Evolutionary conservation across 1,140 invertebrate species (phyloP).

Genomic region (Chionoecetes opilio): DNA sequence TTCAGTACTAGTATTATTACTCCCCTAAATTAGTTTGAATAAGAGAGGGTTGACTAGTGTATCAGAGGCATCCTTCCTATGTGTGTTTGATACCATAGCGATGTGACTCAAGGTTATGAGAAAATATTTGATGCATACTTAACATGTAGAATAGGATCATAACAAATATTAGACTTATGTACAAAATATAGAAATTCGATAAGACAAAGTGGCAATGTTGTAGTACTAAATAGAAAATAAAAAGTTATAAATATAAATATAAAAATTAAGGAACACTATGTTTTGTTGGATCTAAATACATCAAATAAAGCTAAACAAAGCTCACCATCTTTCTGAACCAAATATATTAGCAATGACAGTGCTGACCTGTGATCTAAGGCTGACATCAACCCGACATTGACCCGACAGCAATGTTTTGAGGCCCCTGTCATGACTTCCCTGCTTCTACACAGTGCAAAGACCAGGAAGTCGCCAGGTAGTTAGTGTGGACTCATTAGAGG

Average conservation of each 20-base stretch:
- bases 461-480: no score
- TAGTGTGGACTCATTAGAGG: no score
- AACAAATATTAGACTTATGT: neutral
- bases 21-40: no score
- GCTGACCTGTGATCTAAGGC: neutral
- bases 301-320: constrained; percentile 2
- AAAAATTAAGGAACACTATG: neutral
- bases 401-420: neutral
- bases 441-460: neutral
- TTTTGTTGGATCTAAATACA: constrained; percentile 2
- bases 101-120: neutral
- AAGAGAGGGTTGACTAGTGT: no score
- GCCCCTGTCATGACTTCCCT: neutral
- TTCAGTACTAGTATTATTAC: no score
- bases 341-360: neutral
- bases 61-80: neutral
- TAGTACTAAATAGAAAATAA: neutral
- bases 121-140: neutral
- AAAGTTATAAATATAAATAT: constrained; percentile 22
- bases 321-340: constrained; percentile 11
- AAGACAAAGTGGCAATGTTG: constrained; percentile 27
- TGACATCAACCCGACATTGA: neutral
- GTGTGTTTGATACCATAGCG: neutral
- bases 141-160: neutral
- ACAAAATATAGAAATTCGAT: neutral